Evolutionary conservation across 2,113 vertebrate genomes (phyloP).

Genomic region (human): GRCh38 chr2:118981501-118982000

Average conservation of each 20-base stretch:
- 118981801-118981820: not conserved
- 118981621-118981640: conserved; percentile 76
- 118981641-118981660: conserved; percentile 83
- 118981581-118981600: not conserved
- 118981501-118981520: conserved; percentile 68
- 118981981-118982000: not conserved
- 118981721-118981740: not conserved
- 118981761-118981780: not conserved
- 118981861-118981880: no score
- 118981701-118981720: not conserved
- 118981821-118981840: no score
- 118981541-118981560: no score
- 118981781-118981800: not conserved
- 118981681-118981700: not conserved
- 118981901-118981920: not conserved
- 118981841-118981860: not conserved
- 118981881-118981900: not conserved
- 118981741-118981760: not conserved
- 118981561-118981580: not conserved
- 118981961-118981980: not conserved
- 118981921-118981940: not conserved
- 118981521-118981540: not conserved
- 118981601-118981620: conserved; percentile 70
- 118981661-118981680: not conserved
- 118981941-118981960: not conserved